Conservation (phyloP, 2,113 vertebrate species). For the Procavia capensis region DNA sequence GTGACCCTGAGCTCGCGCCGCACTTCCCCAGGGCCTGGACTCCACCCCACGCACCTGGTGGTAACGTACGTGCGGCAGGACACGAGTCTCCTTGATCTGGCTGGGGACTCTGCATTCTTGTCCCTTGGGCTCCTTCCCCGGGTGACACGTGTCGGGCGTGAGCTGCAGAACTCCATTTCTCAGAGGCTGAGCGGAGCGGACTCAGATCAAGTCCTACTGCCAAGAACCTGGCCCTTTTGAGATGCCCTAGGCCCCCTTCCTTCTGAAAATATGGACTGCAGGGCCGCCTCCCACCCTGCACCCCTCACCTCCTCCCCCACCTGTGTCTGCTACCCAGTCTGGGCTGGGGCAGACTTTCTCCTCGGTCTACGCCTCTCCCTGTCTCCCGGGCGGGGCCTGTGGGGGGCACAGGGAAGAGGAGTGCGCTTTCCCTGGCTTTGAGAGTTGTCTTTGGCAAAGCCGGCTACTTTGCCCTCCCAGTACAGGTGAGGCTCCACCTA, state of each 20-base stretch:
- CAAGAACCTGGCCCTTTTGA: not conserved
- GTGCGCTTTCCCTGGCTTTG: not conserved
- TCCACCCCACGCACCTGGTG: not conserved
- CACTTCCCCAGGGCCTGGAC: not conserved
- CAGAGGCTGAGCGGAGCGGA: not conserved
- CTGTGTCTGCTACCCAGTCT: no score
- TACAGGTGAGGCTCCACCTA: not conserved
- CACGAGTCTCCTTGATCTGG: not conserved
- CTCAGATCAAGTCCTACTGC: not conserved
- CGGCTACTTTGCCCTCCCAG: not conserved
- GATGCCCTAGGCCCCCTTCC: rapidly evolving
- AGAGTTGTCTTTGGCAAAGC: not conserved
- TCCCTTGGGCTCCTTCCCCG: not conserved
- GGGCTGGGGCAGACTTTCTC: not conserved
- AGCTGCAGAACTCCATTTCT: not conserved
- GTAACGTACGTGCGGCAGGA: conserved; percentile 60
- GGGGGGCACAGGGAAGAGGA: not conserved
- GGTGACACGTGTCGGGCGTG: not conserved
- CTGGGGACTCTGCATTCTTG: not conserved
- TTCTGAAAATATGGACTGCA: not conserved
- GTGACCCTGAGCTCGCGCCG: not conserved
- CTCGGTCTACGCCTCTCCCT: not conserved
- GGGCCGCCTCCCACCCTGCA: not conserved
- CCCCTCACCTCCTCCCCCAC: not conserved
- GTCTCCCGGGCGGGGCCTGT: not conserved